A percentile compares a stretch with the other conserved stretches of the same genome.
phyloP scores from a whole-genome alignment of 2,888 invertebrate genomes.

The Anticlea derivata region DNA sequence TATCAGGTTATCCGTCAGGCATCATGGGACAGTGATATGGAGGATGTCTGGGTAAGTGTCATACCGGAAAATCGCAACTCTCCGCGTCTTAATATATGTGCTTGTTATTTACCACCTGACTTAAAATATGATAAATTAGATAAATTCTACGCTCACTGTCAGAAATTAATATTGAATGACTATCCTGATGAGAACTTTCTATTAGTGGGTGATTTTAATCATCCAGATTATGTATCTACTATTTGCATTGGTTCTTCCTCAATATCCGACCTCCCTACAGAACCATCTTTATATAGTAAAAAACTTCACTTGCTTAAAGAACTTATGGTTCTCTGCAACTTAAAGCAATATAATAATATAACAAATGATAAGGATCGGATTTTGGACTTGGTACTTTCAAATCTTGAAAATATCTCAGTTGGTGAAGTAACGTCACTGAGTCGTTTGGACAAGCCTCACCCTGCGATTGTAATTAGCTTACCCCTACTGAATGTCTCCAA shows the following conservation, averaged over 20 bases:
- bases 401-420: background rate
- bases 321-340: background rate
- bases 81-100: slow-evolving; percentile 5
- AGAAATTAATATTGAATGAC: slow-evolving; percentile 5
- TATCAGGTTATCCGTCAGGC: slow-evolving; percentile 21
- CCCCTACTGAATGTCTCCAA: too few species aligned
- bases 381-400: slow-evolving; percentile 7
- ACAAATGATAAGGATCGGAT: background rate
- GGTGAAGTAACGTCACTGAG: background rate
- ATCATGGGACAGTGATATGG: slow-evolving; percentile 20
- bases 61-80: background rate
- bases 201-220: slow-evolving; percentile 13
- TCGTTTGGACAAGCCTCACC: slow-evolving; percentile 8
- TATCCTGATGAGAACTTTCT: slow-evolving; percentile 2
- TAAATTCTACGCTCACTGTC: slow-evolving; percentile 6
- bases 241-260: background rate
- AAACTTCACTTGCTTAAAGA: background rate
- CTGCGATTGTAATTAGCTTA: too few species aligned
- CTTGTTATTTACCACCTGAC: slow-evolving; percentile 13
- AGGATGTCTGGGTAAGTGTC: slow-evolving; percentile 25
- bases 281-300: background rate
- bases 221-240: background rate
- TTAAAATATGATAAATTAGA: background rate
- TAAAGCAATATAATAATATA: slow-evolving; percentile 9
- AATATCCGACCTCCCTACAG: background rate